These are phyloP conservation scores for Cavia aperea DNA, from an alignment of 2,113 vertebrate species.

Conservation along the genomic window DNA sequence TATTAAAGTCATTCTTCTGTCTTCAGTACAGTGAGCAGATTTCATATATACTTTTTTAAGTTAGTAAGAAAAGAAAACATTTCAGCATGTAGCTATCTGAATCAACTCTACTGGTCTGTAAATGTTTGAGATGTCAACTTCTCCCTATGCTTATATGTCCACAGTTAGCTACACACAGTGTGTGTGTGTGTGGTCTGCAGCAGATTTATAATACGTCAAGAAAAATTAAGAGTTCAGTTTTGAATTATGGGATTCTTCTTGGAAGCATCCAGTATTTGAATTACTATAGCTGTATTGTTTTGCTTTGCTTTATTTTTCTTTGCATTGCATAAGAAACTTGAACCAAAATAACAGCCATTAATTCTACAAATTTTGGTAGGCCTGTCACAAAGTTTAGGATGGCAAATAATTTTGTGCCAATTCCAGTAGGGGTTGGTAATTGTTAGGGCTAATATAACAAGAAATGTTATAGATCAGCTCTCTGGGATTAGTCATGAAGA, in stretches of 20 bases:
- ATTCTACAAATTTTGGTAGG: neutral
- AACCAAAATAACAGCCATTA: neutral
- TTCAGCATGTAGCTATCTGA: neutral
- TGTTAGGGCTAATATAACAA: neutral
- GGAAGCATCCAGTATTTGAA: neutral
- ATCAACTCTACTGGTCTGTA: neutral
- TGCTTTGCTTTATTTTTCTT: neutral
- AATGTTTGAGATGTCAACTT: neutral
- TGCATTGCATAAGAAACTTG: neutral
- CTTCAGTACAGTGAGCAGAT: neutral
- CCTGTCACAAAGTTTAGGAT: neutral
- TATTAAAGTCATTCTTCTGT: constrained; percentile 16
- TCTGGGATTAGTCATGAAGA: neutral
- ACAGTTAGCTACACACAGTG: neutral
- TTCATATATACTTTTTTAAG: constrained; percentile 1
- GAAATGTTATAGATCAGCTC: neutral
- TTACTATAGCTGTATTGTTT: neutral
- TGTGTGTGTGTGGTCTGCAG: neutral
- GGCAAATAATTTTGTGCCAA: neutral
- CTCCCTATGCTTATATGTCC: neutral
- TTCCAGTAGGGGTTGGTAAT: neutral
- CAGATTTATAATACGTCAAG: neutral
- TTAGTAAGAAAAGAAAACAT: constrained; percentile 18
- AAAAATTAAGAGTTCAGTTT: neutral
- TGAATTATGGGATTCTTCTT: neutral